Evolutionary conservation across 2,888 invertebrate genomes (phyloP), one percentile per base, ranked within the genome.

Genomic region (Actias luna): DNA sequence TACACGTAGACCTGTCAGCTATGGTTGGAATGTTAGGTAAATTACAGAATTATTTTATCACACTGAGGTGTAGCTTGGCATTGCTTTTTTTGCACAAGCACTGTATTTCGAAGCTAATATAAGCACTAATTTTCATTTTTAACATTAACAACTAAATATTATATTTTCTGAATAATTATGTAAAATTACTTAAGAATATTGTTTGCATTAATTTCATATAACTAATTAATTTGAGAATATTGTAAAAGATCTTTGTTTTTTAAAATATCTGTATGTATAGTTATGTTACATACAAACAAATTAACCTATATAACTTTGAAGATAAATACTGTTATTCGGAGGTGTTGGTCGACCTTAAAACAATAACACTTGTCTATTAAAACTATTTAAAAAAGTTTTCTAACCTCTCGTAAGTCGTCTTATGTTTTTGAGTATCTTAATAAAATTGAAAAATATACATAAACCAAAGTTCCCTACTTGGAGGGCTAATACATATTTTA

Each of bases 1-100:
- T 33, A 86, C 90, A 16, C 78, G 80, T 74, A 87, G 79, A 71
- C 92, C 93, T 27, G 82, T 81, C 65, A 77, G 80, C 61, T 93
- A 92, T 73, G 92, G 92, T 69, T 92, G 92, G 92, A 89, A 85
- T 66, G 77, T 89, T 83, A 89, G 93, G 93, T 93, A 93, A 93
- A 84, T 84, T 77, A 69, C 60, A 61, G 66, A 59, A 66, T 67
- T 64, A 59, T 67, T 22, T 60, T 61, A 66, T 69, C 58, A 67
- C 70, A 72, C 80, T 76, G 46, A 50, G 74, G 73, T 76, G 70
- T 80, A 78, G 68, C 71, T 74, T 72, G 63, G 70, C 67, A 27
- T 63, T 58, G 27, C 55, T 27, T 62, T 42, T 16, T 42, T 67
- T 65, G 64, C 71, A 64, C 67, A 63, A 55, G 25, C 61, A 42